Conservation (phyloP, 2,888 invertebrate genomes). For the Venustoraphidia nigricollis region DNA sequence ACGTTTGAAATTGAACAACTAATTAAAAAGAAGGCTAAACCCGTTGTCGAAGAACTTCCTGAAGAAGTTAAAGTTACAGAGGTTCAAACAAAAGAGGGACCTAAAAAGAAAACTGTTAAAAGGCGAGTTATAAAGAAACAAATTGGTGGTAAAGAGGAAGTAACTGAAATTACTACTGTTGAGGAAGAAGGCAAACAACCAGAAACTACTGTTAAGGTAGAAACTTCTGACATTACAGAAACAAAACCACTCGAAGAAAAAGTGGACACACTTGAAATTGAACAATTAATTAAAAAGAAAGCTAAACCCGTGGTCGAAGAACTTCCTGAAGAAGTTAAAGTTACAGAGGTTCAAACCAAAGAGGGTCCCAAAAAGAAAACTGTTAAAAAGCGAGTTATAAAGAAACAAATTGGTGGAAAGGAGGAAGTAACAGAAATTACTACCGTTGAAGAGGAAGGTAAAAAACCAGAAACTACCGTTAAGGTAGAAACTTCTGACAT, state of each 20-base stretch:
- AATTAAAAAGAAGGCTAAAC: constrained; percentile 7
- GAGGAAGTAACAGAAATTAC: constrained; percentile 29
- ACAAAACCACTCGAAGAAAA: constrained; percentile 17
- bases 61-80: constrained; percentile 17
- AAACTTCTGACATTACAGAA: constrained; percentile 12
- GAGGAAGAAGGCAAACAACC: constrained; percentile 21
- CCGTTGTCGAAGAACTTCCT: constrained; percentile 12
- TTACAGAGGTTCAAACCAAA: constrained; percentile 14
- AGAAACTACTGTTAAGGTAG: constrained; percentile 17
- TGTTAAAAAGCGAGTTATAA: constrained; percentile 15
- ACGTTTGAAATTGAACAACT: neutral
- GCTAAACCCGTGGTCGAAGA: constrained; percentile 17
- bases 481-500: constrained; percentile 17
- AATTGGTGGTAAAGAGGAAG: constrained; percentile 21
- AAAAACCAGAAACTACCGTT: constrained; percentile 26
- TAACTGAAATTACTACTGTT: constrained; percentile 21
- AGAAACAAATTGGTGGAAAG: constrained; percentile 18
- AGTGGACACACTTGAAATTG: constrained; percentile 17
- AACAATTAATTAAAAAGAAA: constrained; percentile 13
- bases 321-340: constrained; percentile 18
- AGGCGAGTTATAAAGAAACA: constrained; percentile 23
- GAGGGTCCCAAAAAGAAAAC: constrained; percentile 18
- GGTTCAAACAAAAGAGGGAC: constrained; percentile 12
- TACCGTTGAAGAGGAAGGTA: constrained; percentile 29
- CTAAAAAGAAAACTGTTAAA: constrained; percentile 19